These are phyloP conservation scores for Vireo griseus DNA, from an alignment of 2,797 vertebrate species.

Conservation along the genomic window DNA sequence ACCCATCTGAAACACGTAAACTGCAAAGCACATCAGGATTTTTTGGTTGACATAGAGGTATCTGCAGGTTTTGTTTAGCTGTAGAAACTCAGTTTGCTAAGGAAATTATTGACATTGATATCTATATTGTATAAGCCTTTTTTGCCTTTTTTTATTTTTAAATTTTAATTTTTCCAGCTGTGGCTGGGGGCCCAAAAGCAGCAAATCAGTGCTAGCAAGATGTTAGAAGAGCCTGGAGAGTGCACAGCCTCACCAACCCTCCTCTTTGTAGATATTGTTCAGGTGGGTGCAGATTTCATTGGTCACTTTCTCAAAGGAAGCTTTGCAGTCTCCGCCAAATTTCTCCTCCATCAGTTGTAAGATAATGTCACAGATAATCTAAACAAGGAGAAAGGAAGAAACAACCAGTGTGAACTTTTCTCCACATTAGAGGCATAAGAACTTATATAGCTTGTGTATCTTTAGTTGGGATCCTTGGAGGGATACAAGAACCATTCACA, in stretches of 20 bases:
- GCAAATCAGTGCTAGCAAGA: neutral
- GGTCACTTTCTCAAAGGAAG: slow-evolving; percentile 64
- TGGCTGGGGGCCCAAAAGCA: neutral
- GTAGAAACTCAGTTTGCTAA: slow-evolving; percentile 8
- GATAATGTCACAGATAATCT: slow-evolving; percentile 64
- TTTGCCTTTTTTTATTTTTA: neutral
- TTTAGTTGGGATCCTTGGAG: neutral
- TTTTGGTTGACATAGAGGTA: neutral
- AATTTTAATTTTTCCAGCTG: neutral
- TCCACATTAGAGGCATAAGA: neutral
- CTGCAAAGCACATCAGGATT: neutral
- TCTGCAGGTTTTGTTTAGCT: neutral
- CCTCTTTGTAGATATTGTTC: slow-evolving; percentile 47
- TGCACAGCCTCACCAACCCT: slow-evolving; percentile 25
- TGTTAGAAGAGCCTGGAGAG: neutral
- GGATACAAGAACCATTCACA: neutral
- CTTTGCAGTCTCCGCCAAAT: slow-evolving; percentile 53
- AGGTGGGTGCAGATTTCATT: slow-evolving; percentile 56
- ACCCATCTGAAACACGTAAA: neutral
- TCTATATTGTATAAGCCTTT: neutral
- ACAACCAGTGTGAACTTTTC: neutral
- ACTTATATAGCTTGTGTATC: fast-evolving
- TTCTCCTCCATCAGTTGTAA: slow-evolving; percentile 66
- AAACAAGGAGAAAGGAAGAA: slow-evolving; percentile 1
- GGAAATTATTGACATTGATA: neutral